Percentiles rank a stretch among this genome's conserved stretches.
phyloP scores from a whole-genome alignment of 2,888 invertebrate genomes.

The Aporophyla lueneburgensis region DNA sequence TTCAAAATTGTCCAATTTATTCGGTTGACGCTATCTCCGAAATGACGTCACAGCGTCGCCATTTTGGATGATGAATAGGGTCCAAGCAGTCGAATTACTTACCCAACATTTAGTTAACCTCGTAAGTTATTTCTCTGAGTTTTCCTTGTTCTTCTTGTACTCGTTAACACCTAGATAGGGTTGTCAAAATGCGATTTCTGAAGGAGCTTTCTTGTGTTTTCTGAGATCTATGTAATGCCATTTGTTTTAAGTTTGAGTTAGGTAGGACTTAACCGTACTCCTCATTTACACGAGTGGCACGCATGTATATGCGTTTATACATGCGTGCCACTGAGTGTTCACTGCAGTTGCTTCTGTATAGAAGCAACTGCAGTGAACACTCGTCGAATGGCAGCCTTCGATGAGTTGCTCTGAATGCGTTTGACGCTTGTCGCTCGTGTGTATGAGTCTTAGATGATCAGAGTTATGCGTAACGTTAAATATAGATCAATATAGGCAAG shows the following conservation, averaged over 20 bases:
- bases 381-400: too few relatives aligned
- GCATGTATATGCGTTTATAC: too few relatives aligned
- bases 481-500: too few relatives aligned
- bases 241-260: background rate
- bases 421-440: too few relatives aligned
- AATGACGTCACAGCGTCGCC: slow-evolving; percentile 18
- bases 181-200: slow-evolving; percentile 31
- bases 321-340: too few relatives aligned
- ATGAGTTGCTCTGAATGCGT: too few relatives aligned
- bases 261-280: background rate
- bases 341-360: too few relatives aligned
- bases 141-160: slow-evolving; percentile 50
- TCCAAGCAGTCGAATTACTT: slow-evolving; percentile 49
- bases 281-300: too few relatives aligned
- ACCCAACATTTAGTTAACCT: slow-evolving; percentile 49
- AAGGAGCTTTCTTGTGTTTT: background rate
- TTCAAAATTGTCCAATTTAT: slow-evolving; percentile 24
- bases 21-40: slow-evolving; percentile 1
- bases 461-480: too few relatives aligned
- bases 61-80: slow-evolving; percentile 45
- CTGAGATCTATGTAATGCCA: background rate
- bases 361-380: too few relatives aligned
- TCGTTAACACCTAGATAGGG: slow-evolving; percentile 52
- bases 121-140: slow-evolving; percentile 35
- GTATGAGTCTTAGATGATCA: too few relatives aligned